phyloP scores from a whole-genome alignment of 2,113 vertebrate species.

The Poeciliopsis retropinna region DNA sequence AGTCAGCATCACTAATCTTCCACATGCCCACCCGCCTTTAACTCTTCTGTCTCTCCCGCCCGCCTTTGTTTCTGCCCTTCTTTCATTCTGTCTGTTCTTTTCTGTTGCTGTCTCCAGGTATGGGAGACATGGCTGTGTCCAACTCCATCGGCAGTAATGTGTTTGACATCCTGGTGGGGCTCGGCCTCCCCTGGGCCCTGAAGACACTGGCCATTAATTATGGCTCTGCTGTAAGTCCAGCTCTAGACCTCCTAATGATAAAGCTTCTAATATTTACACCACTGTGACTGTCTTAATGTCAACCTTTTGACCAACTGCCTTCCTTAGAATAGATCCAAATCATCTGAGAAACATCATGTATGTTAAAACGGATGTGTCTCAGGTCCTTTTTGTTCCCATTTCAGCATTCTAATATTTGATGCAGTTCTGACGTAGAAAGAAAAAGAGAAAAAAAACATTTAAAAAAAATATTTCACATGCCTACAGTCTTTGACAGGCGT shows the following conservation, averaged over 20 bases:
- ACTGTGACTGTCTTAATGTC: no score
- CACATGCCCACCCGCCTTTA: conserved; percentile 11
- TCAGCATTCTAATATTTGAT: no score
- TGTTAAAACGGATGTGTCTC: no score
- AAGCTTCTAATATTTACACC: not conserved
- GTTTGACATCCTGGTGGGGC: conserved; percentile 94
- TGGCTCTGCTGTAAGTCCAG: conserved; percentile 86
- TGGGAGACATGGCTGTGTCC: conserved; percentile 97
- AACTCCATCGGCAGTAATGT: conserved; percentile 98
- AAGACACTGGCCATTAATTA: conserved; percentile 94
- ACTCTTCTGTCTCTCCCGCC: conserved; percentile 19
- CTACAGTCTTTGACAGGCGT: no score
- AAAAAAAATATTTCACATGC: no score
- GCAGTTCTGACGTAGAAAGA: no score
- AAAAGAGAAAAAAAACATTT: no score
- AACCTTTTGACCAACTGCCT: no score
- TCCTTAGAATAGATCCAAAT: no score
- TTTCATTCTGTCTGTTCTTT: not conserved
- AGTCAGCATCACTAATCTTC: not conserved
- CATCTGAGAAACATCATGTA: no score
- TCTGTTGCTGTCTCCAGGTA: conserved; percentile 72
- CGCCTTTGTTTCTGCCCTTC: no score
- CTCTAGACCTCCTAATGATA: not conserved
- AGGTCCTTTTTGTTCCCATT: no score
- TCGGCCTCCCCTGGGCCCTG: conserved; percentile 91